Base-by-base conservation (phyloP, 2,113 vertebrate genomes). In the Gadus chalcogrammus region DNA sequence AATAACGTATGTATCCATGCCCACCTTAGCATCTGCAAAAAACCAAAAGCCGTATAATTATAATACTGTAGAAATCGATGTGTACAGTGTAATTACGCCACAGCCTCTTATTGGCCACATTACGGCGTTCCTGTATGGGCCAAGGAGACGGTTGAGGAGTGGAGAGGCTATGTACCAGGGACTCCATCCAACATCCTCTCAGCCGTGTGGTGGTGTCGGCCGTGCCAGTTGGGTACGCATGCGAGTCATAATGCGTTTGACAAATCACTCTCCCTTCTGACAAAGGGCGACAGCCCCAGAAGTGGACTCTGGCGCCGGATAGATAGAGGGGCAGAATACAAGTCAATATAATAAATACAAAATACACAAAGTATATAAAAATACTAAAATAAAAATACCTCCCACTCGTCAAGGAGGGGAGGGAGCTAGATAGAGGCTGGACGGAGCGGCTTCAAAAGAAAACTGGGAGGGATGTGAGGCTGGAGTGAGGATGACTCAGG, bases 171-270 rank as follows among this genome's bases (percentile, higher is more conserved):
- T 48, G 2, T 12, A 48, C 85, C 84, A 86, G 87, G 89, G 91
- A 90, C 89, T 87, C 89, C 88, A 48, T 90, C 89, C 88, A 88
- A 91, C 89, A 92, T 90, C 85, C 84, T 90, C 88, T 86, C 84
- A 27, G 8, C 58, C 58, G 58, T 77, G 90, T 35, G 31, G 31
- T 35, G 31, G 31, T 35, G 31, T 35, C 31, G 6, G 31, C 6
- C 6, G 31, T 35, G 31, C 31, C 31, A 35, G 42, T 48, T 48
- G 42, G 90, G 90, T 31, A 56, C 31, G 82, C 81, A 90, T 82
- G 84, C 88, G 88, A 93, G 90, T 91, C 91, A 88, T 92, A 90
- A 91, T 90, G 90, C 91, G 90, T 92, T 92, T 89, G 87, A 90
- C 91, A 92, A 91, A 92, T 89, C 42, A 91, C 89, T 91, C 88